Base-by-base conservation (phyloP, 2,797 vertebrate genomes). In the Lepilemur septentrionalis region DNA sequence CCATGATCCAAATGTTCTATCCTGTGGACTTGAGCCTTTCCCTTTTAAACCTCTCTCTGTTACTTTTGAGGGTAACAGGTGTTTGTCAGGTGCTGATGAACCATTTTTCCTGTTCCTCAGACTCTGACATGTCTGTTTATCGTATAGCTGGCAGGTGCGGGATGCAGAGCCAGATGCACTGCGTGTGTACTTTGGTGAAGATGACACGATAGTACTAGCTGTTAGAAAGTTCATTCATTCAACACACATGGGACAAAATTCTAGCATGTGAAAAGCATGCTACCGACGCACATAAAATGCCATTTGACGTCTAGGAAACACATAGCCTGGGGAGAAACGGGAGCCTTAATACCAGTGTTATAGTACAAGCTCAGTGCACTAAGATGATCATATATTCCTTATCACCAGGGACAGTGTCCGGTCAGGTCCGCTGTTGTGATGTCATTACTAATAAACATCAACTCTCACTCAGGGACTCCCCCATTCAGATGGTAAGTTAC, bases 291-390 rank as follows among this genome's bases (percentile, higher is more conserved):
- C 22, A 65, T 72, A 43, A 46, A 80, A 46, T 14, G 15, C 28
- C n/a, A 28, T 17, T 61, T 59, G 30, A 22, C 14, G 32, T 15
- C 28, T 35, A 30, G 32, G 38, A 78, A 50, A 52, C 28, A 48
- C 12, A 41, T 7, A 7, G 13, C 17, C 38, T 75, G 11, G 5
- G 30, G 14, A 73, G 65, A 41, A n/a, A 61, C 9, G 23, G 20
- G 17, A 18, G 12, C 38, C 50, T 20, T 1, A 1, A 7, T 30
- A 30, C 4, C n/a, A n/a, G 9, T 5, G 7, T 7, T 38, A 10
- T 1, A 20, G 12, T 4, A 22, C 6, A 67, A 28, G 5, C 28
- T 73, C 41, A 8, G 61, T 1, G 20, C 1, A 18, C 20, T 22
- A 3, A 61, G 18, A 15, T 32, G 32, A 63, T 2, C 23, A 7